Base-by-base conservation (phyloP, 2,113 vertebrate species). In the Nanorana parkeri region DNA sequence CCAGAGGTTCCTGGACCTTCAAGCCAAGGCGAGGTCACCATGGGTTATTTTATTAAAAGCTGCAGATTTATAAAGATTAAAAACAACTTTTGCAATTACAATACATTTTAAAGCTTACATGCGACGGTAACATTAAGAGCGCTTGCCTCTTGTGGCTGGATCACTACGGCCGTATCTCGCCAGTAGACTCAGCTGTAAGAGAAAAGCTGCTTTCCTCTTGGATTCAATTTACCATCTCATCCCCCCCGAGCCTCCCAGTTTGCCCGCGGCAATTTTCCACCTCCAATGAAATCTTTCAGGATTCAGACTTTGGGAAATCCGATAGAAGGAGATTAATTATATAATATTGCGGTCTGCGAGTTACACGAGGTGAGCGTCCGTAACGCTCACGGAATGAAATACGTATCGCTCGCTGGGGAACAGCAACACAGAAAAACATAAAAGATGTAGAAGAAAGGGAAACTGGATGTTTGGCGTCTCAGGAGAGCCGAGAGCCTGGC, bases 371-470 rank as follows among this genome's bases (percentile, higher is more conserved):
- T 29, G 61, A 55, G 63, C 19, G 19, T 0, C n/a, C 55, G 61
- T 32, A 66, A 75, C 41, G 71, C 41, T 58, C 58, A 58, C 11
- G 15, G 36, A 20, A 65, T 36, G 24, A 15, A 64, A 65, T 26
- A 77, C 20, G 32, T 61, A 77, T 77, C 17, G 23, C 74, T 64
- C 74, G 47, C 60, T 23, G 60, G 74, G 74, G 74, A 77, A 17
- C 60, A 21, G 3, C 16, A 64, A 65, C 74, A 52, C 60, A 64
- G 60, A 4, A 51, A 76, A 60, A 11, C 58, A 64, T 77, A 17
- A 77, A 75, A 75, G 72, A 32, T 60, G 29, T 29, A 24, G 20
- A 36, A 75, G 72, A 75, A 76, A 64, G 74, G 36, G 60, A 64
- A 24, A 36, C 32, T 51, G 36, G 36, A 64, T 51, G 73, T 41